Percentiles rank a stretch among this genome's conserved stretches.
Evolutionary conservation across 1,140 invertebrate genomes (phyloP).

Genomic region (Plodia interpunctella): DNA sequence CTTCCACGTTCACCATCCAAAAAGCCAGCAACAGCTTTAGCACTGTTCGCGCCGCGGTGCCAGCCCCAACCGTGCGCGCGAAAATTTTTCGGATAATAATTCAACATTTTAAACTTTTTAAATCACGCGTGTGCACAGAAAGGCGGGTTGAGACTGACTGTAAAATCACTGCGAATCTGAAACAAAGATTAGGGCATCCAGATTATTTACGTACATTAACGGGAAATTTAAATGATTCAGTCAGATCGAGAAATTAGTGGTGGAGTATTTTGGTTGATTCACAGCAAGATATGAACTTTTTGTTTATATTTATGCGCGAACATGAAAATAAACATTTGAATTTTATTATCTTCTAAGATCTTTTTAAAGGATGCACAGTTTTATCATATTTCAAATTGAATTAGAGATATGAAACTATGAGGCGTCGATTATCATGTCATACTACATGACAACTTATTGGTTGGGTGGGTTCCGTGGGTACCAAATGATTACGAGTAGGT

Average conservation of each 20-base stretch:
- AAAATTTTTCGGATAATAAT: slow-evolving; percentile 66
- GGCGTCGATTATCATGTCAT: no score
- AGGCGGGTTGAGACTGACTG: slow-evolving; percentile 5
- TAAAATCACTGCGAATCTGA: slow-evolving; percentile 16
- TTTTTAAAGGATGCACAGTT: background rate
- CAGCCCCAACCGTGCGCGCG: slow-evolving; percentile 67
- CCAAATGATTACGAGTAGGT: no score
- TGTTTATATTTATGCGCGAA: no score
- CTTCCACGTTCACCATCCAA: slow-evolving; percentile 49
- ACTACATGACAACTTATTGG: no score
- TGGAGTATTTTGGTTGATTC: background rate
- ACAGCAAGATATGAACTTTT: background rate
- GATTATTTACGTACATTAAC: slow-evolving; percentile 5
- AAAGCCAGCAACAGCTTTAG: slow-evolving; percentile 52
- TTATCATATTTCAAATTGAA: no score
- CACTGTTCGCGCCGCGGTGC: slow-evolving; percentile 46
- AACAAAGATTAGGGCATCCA: slow-evolving; percentile 14
- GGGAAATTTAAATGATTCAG: background rate
- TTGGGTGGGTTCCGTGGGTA: no score
- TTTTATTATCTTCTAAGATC: no score
- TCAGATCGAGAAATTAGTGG: background rate
- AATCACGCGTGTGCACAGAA: slow-evolving; percentile 9
- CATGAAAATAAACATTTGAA: no score
- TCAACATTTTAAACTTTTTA: slow-evolving; percentile 28
- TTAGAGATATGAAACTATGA: no score